A percentile compares a stretch with the other conserved stretches of the same genome.
Conservation (phyloP, 2,888 invertebrate genomes). For the Chalcis sispes region DNA sequence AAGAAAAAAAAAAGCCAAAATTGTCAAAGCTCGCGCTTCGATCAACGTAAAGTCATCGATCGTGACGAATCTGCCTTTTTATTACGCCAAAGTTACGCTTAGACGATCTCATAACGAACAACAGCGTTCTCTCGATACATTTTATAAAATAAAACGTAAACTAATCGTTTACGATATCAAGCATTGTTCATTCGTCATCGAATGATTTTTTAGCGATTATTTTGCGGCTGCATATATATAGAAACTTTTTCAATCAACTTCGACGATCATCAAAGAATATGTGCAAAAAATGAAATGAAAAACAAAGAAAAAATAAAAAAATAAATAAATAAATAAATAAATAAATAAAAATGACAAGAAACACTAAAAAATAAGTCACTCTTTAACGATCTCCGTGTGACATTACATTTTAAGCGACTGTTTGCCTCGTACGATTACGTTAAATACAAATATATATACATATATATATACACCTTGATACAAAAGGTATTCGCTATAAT, state of each 20-base stretch:
- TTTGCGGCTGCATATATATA: not conserved
- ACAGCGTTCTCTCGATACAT: constrained; percentile 6
- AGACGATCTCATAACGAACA: too few species aligned
- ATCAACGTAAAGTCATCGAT: constrained; percentile 9
- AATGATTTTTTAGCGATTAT: constrained; percentile 5
- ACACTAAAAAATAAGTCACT: not conserved
- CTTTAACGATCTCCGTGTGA: constrained; percentile 19
- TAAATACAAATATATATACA: too few species aligned
- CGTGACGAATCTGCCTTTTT: constrained; percentile 15
- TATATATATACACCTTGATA: constrained; percentile 16
- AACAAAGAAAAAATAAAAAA: constrained; percentile 1
- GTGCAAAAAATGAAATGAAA: too few species aligned
- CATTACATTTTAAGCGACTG: constrained; percentile 25
- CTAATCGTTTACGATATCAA: not conserved
- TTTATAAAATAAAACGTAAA: constrained; percentile 7
- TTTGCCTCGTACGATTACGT: constrained; percentile 23
- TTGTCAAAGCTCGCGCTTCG: constrained; percentile 33
- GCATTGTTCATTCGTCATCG: too few species aligned
- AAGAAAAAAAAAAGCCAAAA: constrained; percentile 6
- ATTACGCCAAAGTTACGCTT: not conserved
- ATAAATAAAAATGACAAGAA: not conserved
- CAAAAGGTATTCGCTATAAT: constrained; percentile 4
- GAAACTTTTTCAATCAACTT: not conserved
- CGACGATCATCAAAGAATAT: not conserved
- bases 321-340: not conserved